Evolutionary conservation across 2,888 invertebrate species (phyloP).

Genomic region (Lepidochitona cinerea): DNA sequence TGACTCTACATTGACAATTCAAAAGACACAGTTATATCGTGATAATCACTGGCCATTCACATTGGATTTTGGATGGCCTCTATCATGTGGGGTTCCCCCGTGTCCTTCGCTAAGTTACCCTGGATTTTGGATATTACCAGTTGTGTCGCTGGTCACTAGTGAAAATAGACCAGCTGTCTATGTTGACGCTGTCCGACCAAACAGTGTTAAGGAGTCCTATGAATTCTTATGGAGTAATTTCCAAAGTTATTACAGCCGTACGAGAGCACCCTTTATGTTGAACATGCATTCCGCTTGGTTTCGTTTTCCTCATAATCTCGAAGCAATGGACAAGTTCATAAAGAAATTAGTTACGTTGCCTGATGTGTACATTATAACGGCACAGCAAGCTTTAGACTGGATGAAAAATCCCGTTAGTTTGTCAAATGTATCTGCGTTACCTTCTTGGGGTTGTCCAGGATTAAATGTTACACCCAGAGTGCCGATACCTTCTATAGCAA

Average conservation of each 20-base stretch:
- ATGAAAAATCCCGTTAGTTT: slow-evolving; percentile 1
- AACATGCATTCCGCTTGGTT: slow-evolving; percentile 88
- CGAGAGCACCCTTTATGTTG: slow-evolving; percentile 82
- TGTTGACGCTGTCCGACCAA: slow-evolving; percentile 44
- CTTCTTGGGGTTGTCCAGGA: neutral
- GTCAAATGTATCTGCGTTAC: neutral
- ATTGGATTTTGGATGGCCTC: slow-evolving; percentile 76
- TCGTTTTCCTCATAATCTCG: slow-evolving; percentile 11
- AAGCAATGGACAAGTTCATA: slow-evolving; percentile 16
- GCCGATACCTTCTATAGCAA: too few species aligned
- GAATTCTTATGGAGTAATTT: slow-evolving; percentile 81
- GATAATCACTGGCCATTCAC: slow-evolving; percentile 85
- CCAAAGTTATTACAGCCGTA: slow-evolving; percentile 77
- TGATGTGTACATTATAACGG: neutral
- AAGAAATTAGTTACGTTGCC: neutral
- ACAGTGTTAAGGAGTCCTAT: slow-evolving; percentile 16
- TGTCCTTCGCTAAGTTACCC: slow-evolving; percentile 53
- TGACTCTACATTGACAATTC: slow-evolving; percentile 8
- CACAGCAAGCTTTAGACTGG: slow-evolving; percentile 1
- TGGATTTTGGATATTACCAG: slow-evolving; percentile 78
- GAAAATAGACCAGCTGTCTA: slow-evolving; percentile 40
- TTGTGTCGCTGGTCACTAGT: slow-evolving; percentile 61
- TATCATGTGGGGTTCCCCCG: slow-evolving; percentile 8
- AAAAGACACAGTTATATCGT: neutral
- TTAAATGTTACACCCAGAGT: neutral